Percentiles rank a stretch among this genome's conserved stretches.
These are phyloP conservation scores for Zosterops japonicus DNA, from an alignment of 2,113 vertebrate species.

Conservation along the genomic window DNA sequence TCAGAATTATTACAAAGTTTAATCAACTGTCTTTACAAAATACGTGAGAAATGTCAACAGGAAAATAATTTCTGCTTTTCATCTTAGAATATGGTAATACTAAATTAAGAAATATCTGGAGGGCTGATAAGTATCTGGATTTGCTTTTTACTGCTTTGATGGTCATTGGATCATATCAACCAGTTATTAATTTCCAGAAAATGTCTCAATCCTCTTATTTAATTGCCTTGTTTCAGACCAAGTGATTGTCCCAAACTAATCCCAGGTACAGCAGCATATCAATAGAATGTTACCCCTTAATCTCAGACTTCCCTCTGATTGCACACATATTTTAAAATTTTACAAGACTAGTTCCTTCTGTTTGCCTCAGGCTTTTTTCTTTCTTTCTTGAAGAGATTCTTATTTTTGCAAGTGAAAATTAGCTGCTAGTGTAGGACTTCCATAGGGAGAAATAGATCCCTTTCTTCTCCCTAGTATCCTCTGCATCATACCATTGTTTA, in stretches of 20 bases:
- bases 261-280: slow-evolving; percentile 7
- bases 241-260: slow-evolving; percentile 43
- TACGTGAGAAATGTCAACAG: background rate
- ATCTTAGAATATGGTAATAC: slow-evolving; percentile 38
- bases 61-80: slow-evolving; percentile 43
- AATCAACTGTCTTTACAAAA: background rate
- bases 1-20: background rate
- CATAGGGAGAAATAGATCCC: slow-evolving; percentile 1
- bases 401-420: slow-evolving; percentile 54
- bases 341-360: slow-evolving; percentile 42
- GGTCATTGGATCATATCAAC: slow-evolving; percentile 21
- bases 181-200: slow-evolving; percentile 57
- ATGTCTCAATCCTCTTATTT: slow-evolving; percentile 38
- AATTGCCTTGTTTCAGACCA: slow-evolving; percentile 48
- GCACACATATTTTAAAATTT: slow-evolving; percentile 58
- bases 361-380: background rate
- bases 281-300: slow-evolving; percentile 32
- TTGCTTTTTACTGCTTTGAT: slow-evolving; percentile 54
- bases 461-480: background rate
- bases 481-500: background rate
- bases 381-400: background rate
- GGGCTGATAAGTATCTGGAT: slow-evolving; percentile 30
- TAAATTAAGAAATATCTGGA: slow-evolving; percentile 8
- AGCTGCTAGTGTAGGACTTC: slow-evolving; percentile 25
- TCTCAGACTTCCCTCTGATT: slow-evolving; percentile 42